phyloP scores from a whole-genome alignment of 2,797 vertebrate genomes.

The Prunella strophiata region DNA sequence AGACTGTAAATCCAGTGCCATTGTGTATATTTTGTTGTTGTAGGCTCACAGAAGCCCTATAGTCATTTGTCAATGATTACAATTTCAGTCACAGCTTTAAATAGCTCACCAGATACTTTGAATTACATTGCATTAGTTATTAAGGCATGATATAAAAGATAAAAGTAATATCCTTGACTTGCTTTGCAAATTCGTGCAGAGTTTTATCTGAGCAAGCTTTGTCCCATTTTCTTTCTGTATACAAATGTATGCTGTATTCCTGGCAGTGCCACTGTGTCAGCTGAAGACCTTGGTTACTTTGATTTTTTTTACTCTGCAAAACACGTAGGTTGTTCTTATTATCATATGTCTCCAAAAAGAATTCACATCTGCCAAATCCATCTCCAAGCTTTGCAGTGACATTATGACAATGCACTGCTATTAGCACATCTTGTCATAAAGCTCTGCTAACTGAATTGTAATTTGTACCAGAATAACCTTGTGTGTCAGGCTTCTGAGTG shows the following conservation, averaged over 20 bases:
- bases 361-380: conserved; percentile 16
- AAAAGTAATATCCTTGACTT: background rate
- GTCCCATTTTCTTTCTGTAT: background rate
- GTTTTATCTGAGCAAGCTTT: background rate
- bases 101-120: background rate
- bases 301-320: background rate
- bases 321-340: background rate
- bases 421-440: conserved; percentile 3
- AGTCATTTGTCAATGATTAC: background rate
- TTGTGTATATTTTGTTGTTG: background rate
- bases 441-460: background rate
- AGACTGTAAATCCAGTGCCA: background rate
- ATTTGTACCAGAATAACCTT: conserved; percentile 3
- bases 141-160: background rate
- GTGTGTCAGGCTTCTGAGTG: background rate
- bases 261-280: background rate
- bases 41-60: background rate
- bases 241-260: background rate
- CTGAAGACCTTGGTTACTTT: background rate
- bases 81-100: conserved; percentile 16
- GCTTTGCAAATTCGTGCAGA: background rate
- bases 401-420: conserved; percentile 1
- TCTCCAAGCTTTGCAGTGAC: conserved; percentile 13
- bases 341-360: conserved; percentile 7
- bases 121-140: background rate